phyloP scores from a whole-genome alignment of 1,140 invertebrate genomes.

The Drosophila bipectinata region DNA sequence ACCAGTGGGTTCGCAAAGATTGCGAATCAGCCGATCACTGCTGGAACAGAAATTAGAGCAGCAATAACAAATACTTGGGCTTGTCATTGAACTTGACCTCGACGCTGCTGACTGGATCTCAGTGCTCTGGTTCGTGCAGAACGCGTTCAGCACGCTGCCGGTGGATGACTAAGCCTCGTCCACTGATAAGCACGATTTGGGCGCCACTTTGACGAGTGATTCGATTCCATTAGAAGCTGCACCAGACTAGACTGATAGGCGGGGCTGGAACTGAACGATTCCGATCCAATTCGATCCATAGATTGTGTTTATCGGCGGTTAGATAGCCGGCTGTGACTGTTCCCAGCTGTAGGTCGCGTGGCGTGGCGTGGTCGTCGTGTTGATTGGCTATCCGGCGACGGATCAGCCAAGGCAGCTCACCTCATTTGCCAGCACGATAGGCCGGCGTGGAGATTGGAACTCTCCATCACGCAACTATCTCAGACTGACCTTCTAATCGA shows the following conservation, averaged over 20 bases:
- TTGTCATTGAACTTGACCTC: slow-evolving; percentile 76
- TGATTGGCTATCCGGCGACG: slow-evolving; percentile 25
- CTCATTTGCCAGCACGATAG: slow-evolving; percentile 36
- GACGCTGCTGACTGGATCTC: not conserved
- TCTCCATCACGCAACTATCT: slow-evolving; percentile 36
- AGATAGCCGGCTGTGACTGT: slow-evolving; percentile 14
- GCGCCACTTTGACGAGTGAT: slow-evolving; percentile 31
- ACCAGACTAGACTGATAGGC: slow-evolving; percentile 10
- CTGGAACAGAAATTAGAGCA: slow-evolving; percentile 38
- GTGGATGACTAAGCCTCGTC: slow-evolving; percentile 40
- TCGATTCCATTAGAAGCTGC: slow-evolving; percentile 15
- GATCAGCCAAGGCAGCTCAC: slow-evolving; percentile 16
- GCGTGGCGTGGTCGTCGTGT: slow-evolving; percentile 37
- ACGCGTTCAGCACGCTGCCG: slow-evolving; percentile 19
- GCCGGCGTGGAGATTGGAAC: slow-evolving; percentile 28
- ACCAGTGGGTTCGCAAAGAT: not conserved
- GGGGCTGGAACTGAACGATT: not conserved
- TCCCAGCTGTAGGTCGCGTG: slow-evolving; percentile 36
- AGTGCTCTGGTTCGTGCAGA: not conserved
- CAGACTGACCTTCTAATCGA: slow-evolving; percentile 30
- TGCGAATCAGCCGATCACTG: slow-evolving; percentile 26
- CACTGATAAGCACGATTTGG: slow-evolving; percentile 40
- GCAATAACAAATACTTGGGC: slow-evolving; percentile 19
- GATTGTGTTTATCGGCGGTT: slow-evolving; percentile 19
- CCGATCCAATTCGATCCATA: not conserved